Evolutionary conservation across 35 echinoderm and acorn worm genomes (phyloP), one percentile per base, ranked within the genome.

Genomic region (Ophiothrix spiculata): DNA sequence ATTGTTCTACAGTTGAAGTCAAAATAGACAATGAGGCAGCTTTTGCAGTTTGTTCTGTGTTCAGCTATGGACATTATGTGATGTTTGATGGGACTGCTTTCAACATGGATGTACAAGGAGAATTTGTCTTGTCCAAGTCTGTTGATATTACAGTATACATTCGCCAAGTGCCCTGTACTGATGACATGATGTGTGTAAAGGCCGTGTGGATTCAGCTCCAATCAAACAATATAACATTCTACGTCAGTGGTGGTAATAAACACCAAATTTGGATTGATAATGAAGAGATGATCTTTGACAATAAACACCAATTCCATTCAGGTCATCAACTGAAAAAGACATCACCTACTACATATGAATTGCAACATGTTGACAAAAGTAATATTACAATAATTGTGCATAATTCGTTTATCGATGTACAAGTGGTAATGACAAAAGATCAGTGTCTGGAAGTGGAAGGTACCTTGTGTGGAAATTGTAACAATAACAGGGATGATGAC

Each of bases 21-120:
- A 69, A 90, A n/a, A 32, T 80, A 37, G 74, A 69, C 13, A 40
- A 83, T 35, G 34, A 63, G 39, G 56, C 56, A 1, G 31, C 34
- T 25, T 86, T 77, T 75, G 80, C 86, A 42, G 83, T 88, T 0
- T 91, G 90, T 85, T 80, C 86, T 1, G 40, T 97, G 56, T 97
- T 86, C 63, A 87, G 86, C n/a, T 92, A 90, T 87, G 87, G 90
- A 21, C 86, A 91, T 38, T 92, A 85, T 33, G 38, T 91, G 19
- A 92, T 83, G 40, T 97, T 89, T 92, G 90, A 92, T 85, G 94
- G 94, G 19, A 69, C 77, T 0, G 86, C 86, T 37, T 89, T 80
- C 64, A 83, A 85, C 32, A 34, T 97, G 28, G 81, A 97, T 37
- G 79, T 77, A 33, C 77, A 56, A 23, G 94, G 94, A 39, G 94